Evolutionary conservation across 2,888 invertebrate genomes (phyloP), one percentile per base, ranked within the genome.

Genomic region (Caenorhabditis sp.): DNA sequence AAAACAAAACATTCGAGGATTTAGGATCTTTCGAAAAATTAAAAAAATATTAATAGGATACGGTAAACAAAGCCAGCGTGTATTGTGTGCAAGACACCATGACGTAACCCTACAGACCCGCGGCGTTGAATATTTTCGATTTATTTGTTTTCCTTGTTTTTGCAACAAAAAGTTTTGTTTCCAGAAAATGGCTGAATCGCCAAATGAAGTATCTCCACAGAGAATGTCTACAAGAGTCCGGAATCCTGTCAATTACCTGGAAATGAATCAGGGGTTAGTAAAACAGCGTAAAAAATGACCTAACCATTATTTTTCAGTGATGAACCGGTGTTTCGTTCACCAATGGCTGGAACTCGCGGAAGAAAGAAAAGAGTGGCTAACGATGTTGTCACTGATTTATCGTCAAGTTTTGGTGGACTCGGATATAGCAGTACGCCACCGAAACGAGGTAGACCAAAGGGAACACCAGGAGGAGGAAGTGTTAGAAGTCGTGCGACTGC

Each of bases 401-500:
- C 70, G 8, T n/a, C 59, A 2, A 72, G 53, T 49, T 64, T 68
- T 21, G 59, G 64, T 52, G 23, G 61, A 17, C 23, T 73, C 5
- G 38, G 17, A 27, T 72, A 64, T 53, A 27, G 17, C 43, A 43
- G 27, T 23, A 68, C 76, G 10, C 66, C 81, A 72, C 73, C 81
- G 12, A 79, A 79, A 62, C 78, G 83, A 17, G 83, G 84, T 21
- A 75, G 82, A 43, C 76, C 76, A 1, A 70, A 80, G 56, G 82
- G 77, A 17, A 67, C 65, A 3, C 58, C 57, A 10, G 36, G 36
- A 7, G 50, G 25, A 17, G 56, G 63, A 20, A 43, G 52, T 38
- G 59, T 54, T 10, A 59, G 71, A 56, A 14, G 26, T 14, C 5
- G 67, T 61, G 54, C 56, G 52, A 56, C 50, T 23, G 49, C 38